Evolutionary conservation across 1,140 invertebrate genomes (phyloP), one percentile per base, ranked within the genome.

Genomic region (Luehdorfia chinensis): DNA sequence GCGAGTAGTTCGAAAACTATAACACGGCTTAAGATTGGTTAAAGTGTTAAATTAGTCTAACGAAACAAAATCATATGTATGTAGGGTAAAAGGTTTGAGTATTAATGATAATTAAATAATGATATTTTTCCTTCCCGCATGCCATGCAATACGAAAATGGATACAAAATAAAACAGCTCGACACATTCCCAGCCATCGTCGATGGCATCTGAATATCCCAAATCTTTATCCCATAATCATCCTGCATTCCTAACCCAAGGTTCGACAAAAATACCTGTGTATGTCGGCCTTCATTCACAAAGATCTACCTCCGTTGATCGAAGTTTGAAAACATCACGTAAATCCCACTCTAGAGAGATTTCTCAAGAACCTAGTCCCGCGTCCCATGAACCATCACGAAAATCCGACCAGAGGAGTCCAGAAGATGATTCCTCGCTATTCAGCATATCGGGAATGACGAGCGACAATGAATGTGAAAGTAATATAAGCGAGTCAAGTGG

Each of bases 381-480:
- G 25, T 80, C 75, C 78, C 67, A 72, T 54, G 75, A 77, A 50
- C 80, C 77, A 14, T 69, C 67, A 33, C 67, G 70, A 30, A 85
- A 85, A 63, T 80, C 77, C 39, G 86, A 87, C 50, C 87, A 87
- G 66, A 75, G 87, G 58, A 86, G 80, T 74, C 87, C 87, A 28
- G 87, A 88, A 78, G 87, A 88, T 18, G 86, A 87, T 66, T 88
- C 87, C 57, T 88, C 87, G 43, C 68, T 88, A 34, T 84, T 87
- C 79, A 88, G 84, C 71, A 88, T 88, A 70, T 88, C 87, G 39
- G 85, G 85, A 74, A 87, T 88, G 73, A 87, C 85, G 48, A 88
- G 79, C 60, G 85, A 87, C 75, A 84, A 84, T 83, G 79, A 86
- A 72, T 84, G 72, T 59, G 83, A 86, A 36, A 84, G 83, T 80